Base-by-base conservation (phyloP, 1,140 invertebrate species). In the Oryctes rhinoceros region DNA sequence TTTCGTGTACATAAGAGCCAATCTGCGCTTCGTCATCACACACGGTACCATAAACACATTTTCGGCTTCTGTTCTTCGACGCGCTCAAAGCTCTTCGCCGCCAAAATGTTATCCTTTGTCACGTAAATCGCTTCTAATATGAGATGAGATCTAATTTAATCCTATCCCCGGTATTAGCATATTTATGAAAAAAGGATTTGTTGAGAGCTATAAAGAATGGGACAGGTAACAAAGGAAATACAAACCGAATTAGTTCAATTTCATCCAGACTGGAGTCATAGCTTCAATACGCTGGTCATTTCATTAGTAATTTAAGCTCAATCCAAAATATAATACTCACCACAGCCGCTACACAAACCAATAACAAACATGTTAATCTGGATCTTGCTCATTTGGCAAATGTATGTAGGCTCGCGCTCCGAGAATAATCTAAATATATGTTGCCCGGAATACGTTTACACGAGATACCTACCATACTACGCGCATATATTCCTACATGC, bases 281-380 rank as follows among this genome's bases (percentile, higher is more conserved):
- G 5, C 39, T 44, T 44, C 39, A 44, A 5, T 44, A 4, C 39
- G 39, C 39, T 7, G 5, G 39, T 44, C 39, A 44, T 44, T 71
- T 71, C 35, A 71, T 35, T 71, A 30, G 24, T 15, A 71, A 71
- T 62, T 62, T 62, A 62, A 62, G 15, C 65, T 10, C 18, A 24
- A 24, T 59, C 13, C 20, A 15, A 37, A 71, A 71, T 35, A 71
- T 24, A 24, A 71, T 24, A 71, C 20, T 24, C 35, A 11, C 65
- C 11, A 71, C 5, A 11, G 62, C 10, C 62, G 62, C 62, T 5
- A 30, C 65, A 4, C 65, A 10, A 15, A 30, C 65, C 20, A 71
- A 71, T 71, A 71, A 71, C 35, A 71, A 71, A 71, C 35, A 71
- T 71, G 65, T 37, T 71, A 71, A 71, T 71, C 65, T 71, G 11